Base-by-base conservation (phyloP, 2,888 invertebrate species). In the Epirrhoe tristata region DNA sequence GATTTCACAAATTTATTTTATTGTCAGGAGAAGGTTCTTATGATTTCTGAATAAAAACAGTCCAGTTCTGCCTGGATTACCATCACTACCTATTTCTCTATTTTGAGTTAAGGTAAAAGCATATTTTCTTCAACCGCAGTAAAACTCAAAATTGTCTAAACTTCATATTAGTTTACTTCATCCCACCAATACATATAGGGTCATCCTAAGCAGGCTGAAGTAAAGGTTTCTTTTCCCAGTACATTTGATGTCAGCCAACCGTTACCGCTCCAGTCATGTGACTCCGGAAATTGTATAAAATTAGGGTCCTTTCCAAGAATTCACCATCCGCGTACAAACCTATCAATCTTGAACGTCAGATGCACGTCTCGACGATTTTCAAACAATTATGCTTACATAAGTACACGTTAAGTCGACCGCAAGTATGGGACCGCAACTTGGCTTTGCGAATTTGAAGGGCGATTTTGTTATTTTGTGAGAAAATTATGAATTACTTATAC, bases 321-420 rank as follows among this genome's bases (percentile, higher is more conserved):
- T 76, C 58, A 83, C 77, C 58, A 71, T 81, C 83, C 66, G 17
- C 43, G 79, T 68, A 67, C 74, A 73, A 74, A 85, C 83, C 87
- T 88, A 91, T 91, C 90, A 89, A 91, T 91, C 90, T 88, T 81
- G 72, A 73, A 81, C 77, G 91, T 89, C 91, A 89, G 81, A 75
- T 75, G 85, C 91, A 90, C 88, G 85, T 85, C 84, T 80, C 81
- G 81, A 74, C 80, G 84, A 82, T 85, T 90, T 86, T 89, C 85
- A 86, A 88, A 87, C 89, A 89, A 89, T 88, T 87, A 87, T 86
- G 86, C 88, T 86, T 86, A 85, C 86, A 87, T 83, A 87, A 90
- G 88, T 86, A 84, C 87, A 84, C 85, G 85, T 84, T 83, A 83
- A 87, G 83, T 80, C 78, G 74, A 73, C 78, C 74, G 75, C 74